phyloP scores from a whole-genome alignment of 2,113 vertebrate genomes.

The Urocitellus parryii region DNA sequence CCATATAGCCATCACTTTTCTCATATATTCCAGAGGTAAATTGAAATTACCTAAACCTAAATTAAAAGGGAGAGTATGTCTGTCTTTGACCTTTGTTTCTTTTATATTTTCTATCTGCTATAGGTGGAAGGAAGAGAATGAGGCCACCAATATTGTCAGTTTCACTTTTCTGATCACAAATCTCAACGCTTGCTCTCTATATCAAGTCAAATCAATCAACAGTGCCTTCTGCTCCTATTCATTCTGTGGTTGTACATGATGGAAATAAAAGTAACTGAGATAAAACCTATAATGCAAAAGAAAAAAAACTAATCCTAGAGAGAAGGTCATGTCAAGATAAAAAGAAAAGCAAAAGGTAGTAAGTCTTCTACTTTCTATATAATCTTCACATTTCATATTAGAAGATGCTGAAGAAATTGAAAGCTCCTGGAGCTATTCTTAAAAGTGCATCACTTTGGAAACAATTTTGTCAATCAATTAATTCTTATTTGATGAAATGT shows the following conservation, averaged over 20 bases:
- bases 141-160: neutral
- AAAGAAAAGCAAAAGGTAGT: neutral
- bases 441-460: constrained; percentile 6
- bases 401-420: constrained; percentile 7
- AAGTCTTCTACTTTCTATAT: neutral
- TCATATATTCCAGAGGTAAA: neutral
- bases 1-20: neutral
- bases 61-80: neutral
- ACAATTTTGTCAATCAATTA: constrained; percentile 19
- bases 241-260: neutral
- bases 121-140: neutral
- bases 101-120: neutral
- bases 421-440: neutral
- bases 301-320: neutral
- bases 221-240: constrained; percentile 1
- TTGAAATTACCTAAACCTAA: neutral
- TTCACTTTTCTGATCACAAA: constrained; percentile 41
- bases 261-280: constrained; percentile 30
- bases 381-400: neutral
- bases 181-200: neutral
- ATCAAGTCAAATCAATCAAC: constrained; percentile 37
- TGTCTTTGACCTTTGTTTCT: neutral
- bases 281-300: neutral
- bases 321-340: neutral
- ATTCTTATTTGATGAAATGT: constrained; percentile 7